Evolutionary conservation across 1,140 invertebrate genomes (phyloP), one percentile per base, ranked within the genome.

Genomic region (Contarinia nasturtii): DNA sequence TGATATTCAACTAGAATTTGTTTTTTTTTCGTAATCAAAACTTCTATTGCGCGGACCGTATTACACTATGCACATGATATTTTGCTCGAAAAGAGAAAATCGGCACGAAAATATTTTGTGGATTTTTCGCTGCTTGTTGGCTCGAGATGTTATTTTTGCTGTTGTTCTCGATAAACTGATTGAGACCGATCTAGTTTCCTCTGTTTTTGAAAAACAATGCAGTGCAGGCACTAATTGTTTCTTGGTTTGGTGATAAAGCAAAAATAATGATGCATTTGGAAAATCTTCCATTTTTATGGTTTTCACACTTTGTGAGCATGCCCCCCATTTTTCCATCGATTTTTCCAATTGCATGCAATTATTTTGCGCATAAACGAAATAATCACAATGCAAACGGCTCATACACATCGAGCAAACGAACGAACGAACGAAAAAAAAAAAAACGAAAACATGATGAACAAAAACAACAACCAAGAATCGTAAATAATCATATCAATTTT

Each of bases 231-330:
- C 15, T n/a, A 38, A n/a, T 38, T 17, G 15, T 38, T 38, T 38
- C 12, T 38, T 38, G 15, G 36, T 14, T 38, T n/a, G 15, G 12
- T 38, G 36, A 38, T 38, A 38, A 14, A 38, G 36, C 15, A 20
- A 18, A 18, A 43, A n/a, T 43, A 21, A 43, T 43, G 18, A 43
- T 43, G n/a, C 10, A 18, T 43, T 18, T 18, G 11, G 41, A 43
- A 43, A 18, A 18, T 18, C 41, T 43, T 43, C 41, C 18, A 43
- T 21, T 43, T 43, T 43, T 43, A 43, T 43, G n/a, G 41, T 18
- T 43, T 43, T 43, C 41, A 43, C 41, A 43, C 41, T 43, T 43
- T 18, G n/a, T 43, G 41, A 18, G 18, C 41, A 43, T 19, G 10
- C 41, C 20, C 36, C 36, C 36, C 12, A 38, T 27, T 27, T 27